Percentiles rank a stretch among this genome's conserved stretches.
These are phyloP conservation scores for Perca schrenkii DNA, from an alignment of 2,113 vertebrate genomes.

Conservation along the genomic window DNA sequence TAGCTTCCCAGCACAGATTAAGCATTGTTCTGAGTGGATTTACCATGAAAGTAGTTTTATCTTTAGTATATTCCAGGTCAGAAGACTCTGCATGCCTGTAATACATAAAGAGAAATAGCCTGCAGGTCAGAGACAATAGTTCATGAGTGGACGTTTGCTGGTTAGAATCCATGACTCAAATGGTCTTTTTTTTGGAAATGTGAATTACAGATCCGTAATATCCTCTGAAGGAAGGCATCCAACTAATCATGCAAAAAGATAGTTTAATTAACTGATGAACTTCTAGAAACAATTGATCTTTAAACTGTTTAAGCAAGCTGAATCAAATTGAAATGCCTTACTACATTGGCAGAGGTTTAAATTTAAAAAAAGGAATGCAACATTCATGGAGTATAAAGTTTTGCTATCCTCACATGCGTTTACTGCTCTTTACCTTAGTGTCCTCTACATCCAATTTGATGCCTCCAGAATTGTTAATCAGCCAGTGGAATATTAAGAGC, in stretches of 20 bases:
- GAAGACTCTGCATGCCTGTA: background rate
- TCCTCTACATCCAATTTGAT: constrained; percentile 49
- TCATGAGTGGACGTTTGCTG: background rate
- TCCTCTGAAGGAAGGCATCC: background rate
- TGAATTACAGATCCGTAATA: constrained; percentile 6
- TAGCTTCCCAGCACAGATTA: constrained; percentile 27
- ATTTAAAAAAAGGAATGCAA: background rate
- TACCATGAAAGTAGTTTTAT: constrained; percentile 28
- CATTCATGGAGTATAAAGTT: constrained; percentile 13
- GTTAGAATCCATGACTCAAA: constrained; percentile 10
- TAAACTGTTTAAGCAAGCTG: background rate
- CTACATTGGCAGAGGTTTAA: background rate
- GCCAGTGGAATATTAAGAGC: constrained; percentile 70
- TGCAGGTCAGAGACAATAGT: constrained; percentile 2
- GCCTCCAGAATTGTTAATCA: constrained; percentile 75
- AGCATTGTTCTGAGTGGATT: constrained; percentile 15
- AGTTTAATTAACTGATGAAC: constrained; percentile 5
- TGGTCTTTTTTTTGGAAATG: background rate
- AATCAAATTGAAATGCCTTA: background rate
- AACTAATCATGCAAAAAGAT: background rate
- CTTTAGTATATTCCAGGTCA: background rate
- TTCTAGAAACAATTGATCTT: background rate
- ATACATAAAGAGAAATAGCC: background rate
- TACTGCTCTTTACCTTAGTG: constrained; percentile 45
- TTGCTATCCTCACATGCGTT: constrained; percentile 39